These are phyloP conservation scores for Ctenopoma multispine DNA, from an alignment of 2,797 vertebrate genomes.

Conservation along the genomic window DNA sequence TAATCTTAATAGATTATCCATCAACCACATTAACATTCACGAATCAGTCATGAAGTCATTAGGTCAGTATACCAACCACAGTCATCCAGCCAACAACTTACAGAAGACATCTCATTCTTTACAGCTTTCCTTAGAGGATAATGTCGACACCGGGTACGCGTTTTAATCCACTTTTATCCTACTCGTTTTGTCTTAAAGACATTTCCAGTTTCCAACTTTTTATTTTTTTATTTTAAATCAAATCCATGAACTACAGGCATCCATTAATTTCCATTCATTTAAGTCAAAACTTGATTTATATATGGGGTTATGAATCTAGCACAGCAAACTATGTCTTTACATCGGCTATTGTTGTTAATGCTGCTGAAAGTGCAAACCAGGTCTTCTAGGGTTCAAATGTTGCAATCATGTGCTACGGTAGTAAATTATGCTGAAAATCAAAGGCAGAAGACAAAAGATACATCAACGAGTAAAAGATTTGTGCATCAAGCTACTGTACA, in stretches of 20 bases:
- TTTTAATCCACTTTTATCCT: neutral
- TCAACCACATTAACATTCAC: too few relatives aligned
- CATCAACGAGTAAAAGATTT: neutral
- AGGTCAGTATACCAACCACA: too few relatives aligned
- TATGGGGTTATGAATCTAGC: neutral
- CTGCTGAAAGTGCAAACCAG: neutral
- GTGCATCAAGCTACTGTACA: neutral
- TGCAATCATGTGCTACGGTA: neutral
- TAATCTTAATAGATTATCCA: too few relatives aligned
- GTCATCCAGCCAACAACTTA: too few relatives aligned
- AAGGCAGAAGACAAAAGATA: neutral
- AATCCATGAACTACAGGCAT: too few relatives aligned
- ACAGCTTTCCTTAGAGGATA: neutral
- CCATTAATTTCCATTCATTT: neutral
- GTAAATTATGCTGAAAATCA: neutral
- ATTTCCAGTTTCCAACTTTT: too few relatives aligned
- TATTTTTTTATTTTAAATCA: too few relatives aligned
- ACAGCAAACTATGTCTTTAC: neutral
- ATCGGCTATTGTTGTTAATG: neutral
- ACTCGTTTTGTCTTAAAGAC: neutral
- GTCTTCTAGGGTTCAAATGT: neutral
- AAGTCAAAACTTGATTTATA: neutral
- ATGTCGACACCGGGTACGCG: neutral
- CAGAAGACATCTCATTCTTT: neutral
- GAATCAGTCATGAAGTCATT: neutral